A percentile compares a stretch with the other conserved stretches of the same genome.
Evolutionary conservation across 2,797 vertebrate genomes (phyloP).

Genomic region (Glyptemys insculpta): DNA sequence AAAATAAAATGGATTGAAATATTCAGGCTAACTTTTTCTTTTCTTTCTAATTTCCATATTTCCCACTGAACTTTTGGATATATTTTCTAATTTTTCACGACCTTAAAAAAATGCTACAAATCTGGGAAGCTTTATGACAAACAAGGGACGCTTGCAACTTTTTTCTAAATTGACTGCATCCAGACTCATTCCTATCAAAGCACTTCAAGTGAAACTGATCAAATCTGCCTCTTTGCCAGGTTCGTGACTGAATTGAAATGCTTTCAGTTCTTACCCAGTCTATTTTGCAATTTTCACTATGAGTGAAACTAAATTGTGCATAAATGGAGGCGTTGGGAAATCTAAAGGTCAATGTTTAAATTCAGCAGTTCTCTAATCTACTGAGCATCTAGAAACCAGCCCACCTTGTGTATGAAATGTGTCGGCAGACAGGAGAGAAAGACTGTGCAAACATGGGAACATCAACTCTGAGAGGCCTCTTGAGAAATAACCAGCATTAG

Average conservation of each 20-base stretch:
- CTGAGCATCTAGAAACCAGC: background rate
- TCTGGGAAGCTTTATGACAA: background rate
- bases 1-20: constrained; percentile 1
- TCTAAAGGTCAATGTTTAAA: constrained; percentile 35
- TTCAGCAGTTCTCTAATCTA: background rate
- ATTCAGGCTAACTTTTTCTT: background rate
- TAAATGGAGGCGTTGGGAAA: background rate
- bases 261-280: background rate
- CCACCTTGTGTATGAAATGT: background rate
- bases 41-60: background rate
- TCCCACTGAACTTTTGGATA: background rate
- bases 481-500: background rate
- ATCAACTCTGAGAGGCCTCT: background rate
- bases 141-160: background rate
- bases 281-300: constrained; percentile 31
- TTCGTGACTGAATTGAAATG: constrained; percentile 3
- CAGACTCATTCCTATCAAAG: constrained; percentile 4
- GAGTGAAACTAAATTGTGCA: background rate
- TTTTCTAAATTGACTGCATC: background rate
- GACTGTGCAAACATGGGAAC: background rate
- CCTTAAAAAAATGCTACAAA: background rate
- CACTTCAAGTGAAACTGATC: background rate
- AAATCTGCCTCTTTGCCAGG: constrained; percentile 6
- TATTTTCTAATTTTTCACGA: background rate
- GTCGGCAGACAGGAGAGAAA: background rate